Base-by-base conservation (phyloP, 23 tunicate genomes). In the Styela plicata region DNA sequence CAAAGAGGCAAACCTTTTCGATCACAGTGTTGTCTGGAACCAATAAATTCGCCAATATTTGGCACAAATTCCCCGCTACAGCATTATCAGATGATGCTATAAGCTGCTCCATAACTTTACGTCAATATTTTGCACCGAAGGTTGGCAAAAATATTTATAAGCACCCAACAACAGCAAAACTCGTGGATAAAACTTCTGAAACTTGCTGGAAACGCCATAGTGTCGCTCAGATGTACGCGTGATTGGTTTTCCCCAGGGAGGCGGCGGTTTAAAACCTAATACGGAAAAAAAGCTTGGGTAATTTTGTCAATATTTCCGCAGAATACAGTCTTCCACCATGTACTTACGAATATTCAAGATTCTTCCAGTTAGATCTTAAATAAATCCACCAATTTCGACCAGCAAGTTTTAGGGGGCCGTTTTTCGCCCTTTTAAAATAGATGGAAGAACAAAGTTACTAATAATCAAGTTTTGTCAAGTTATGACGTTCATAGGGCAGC, bases 1-100 rank as follows among this genome's bases (percentile, higher is more conserved):
- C 16, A 22, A n/a, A 70, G 0, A 23, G 0, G 26, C 70, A 34
- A 20, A 86, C 89, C 73, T 86, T 61, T 79, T 86, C 89, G 79
- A 86, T 86, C 2, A 69, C 79, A 1, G 31, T 66, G 24, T 52
- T 86, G 29, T 86, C 84, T 29, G 89, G 89, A 18, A 79, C 62
- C 67, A 80, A 70, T 34, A 86, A 79, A 3, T 69, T 37, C 36
- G 57, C n/a, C 63, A 86, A 44, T 2, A 86, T 69, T 44, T 79
- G 61, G 35, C 69, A 34, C 16, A 86, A 74, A 34, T 53, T 76
- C 26, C n/a, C 16, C 31, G 81, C 35, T 10, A 76, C n/a, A 44
- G 64, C 16, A 24, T 53, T 29, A 52, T 76, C 81, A 28, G 81
- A 44, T 0, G 65, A 37, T 21, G 81, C 35, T 52, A 76, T 52